Evolutionary conservation across 2,113 vertebrate genomes (phyloP).

Genomic region (Poecilia latipinna): DNA sequence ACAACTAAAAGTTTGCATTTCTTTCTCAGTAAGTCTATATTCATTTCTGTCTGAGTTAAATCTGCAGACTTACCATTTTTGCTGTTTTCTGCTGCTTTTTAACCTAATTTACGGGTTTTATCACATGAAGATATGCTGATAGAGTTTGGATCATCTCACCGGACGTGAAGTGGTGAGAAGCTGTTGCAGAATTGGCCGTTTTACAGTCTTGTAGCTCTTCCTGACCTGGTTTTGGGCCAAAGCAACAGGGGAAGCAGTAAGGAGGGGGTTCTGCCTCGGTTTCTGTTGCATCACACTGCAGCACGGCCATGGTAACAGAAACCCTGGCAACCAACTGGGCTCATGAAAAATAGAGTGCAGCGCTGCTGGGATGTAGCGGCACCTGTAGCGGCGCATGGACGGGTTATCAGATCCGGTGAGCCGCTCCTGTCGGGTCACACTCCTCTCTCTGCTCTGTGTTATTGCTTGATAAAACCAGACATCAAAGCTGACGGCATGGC

Average conservation of each 20-base stretch:
- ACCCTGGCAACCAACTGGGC: slow-evolving; percentile 70
- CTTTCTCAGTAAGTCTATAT: too few species aligned
- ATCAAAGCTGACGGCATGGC: slow-evolving; percentile 35
- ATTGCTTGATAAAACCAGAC: slow-evolving; percentile 36
- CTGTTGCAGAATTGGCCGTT: slow-evolving; percentile 18
- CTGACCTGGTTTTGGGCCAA: slow-evolving; percentile 30
- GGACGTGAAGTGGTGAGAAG: slow-evolving; percentile 1
- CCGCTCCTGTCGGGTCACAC: slow-evolving; percentile 25
- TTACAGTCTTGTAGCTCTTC: slow-evolving; percentile 26
- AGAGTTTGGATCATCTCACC: background rate
- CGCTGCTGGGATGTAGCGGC: slow-evolving; percentile 30
- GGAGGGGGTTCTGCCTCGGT: slow-evolving; percentile 40
- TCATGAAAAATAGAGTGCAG: slow-evolving; percentile 67
- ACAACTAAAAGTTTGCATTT: too few species aligned
- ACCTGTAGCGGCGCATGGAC: slow-evolving; percentile 60
- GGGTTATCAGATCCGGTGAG: slow-evolving; percentile 30
- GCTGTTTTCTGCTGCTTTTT: too few species aligned
- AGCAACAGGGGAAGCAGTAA: slow-evolving; percentile 13
- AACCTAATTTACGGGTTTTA: too few species aligned
- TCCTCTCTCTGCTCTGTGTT: slow-evolving; percentile 43
- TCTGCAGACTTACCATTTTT: too few species aligned
- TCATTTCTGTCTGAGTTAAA: too few species aligned
- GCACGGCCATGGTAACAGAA: slow-evolving; percentile 76
- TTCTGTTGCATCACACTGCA: slow-evolving; percentile 73
- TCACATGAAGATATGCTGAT: background rate